A percentile compares a stretch with the other conserved stretches of the same genome.
These are phyloP conservation scores for Hyperopisus bebe DNA, from an alignment of 2,113 vertebrate genomes.

Conservation along the genomic window DNA sequence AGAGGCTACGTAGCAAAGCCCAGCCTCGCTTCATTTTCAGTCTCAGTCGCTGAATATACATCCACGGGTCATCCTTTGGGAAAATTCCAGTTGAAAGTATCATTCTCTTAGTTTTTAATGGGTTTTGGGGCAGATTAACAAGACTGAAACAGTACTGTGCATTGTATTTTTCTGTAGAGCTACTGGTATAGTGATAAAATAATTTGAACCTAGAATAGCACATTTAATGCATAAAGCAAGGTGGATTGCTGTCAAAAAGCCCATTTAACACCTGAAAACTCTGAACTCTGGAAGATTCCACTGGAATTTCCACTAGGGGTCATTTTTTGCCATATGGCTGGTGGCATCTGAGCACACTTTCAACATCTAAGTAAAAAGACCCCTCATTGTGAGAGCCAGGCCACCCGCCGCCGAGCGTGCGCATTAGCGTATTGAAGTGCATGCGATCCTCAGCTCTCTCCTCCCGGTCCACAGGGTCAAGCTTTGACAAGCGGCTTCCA, in stretches of 20 bases:
- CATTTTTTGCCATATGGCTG: constrained; percentile 29
- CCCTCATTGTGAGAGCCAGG: constrained; percentile 45
- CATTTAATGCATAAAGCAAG: neutral
- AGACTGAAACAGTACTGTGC: neutral
- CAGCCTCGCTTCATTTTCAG: neutral
- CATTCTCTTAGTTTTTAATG: constrained; percentile 13
- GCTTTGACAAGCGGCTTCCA: constrained; percentile 35
- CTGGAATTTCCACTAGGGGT: neutral
- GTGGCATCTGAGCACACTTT: constrained; percentile 36
- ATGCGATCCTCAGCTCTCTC: constrained; percentile 21
- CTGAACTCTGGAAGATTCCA: neutral
- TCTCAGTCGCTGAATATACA: neutral
- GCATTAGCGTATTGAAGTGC: constrained; percentile 42
- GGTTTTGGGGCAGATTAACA: constrained; percentile 12
- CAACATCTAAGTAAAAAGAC: constrained; percentile 40
- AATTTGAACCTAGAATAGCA: neutral
- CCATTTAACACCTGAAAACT: neutral
- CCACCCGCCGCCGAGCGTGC: constrained; percentile 34
- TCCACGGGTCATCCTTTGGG: neutral
- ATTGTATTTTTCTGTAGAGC: neutral
- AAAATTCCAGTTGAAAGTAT: neutral
- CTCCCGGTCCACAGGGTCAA: constrained; percentile 29
- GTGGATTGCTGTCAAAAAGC: neutral
- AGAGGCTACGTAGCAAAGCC: neutral
- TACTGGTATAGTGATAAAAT: neutral